Base-by-base conservation (phyloP, 2,797 vertebrate species). In the Oreochromis grahami region DNA sequence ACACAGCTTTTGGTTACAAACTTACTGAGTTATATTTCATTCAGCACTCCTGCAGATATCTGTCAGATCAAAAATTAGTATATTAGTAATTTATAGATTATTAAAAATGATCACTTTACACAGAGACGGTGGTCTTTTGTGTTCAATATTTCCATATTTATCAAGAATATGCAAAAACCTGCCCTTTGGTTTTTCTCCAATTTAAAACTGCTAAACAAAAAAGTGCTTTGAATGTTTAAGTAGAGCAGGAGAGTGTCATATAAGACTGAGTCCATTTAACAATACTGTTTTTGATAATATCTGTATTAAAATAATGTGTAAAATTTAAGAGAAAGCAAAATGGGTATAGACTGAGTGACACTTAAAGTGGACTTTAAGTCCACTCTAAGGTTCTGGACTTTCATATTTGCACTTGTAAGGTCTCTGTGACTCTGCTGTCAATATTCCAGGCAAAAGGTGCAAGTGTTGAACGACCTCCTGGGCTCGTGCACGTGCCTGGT, bases 111-210 rank as follows among this genome's bases (percentile, higher is more conserved):
- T 50, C 4, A 19, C 17, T 7, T 19, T 50, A 19, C 48, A 19
- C 8, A 17, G 15, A 41, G 38, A 12, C 2, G 11, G 12, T 41
- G 38, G 11, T 12, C 34, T 38, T 65, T 65, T 21, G 19, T 1
- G 0, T 38, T 34, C 3, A 65, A 19, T 0, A 38, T 65, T 65
- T 63, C 58, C 6, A 38, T 3, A 41, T 41, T 41, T 41, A 41
- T 12, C 38, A 12, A 41, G 38, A 41, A 41, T 5, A 11, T 5
- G 38, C 38, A 12, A 12, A 11, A 12, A 38, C 32, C 10, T 36
- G 58, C 34, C 12, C 34, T 63, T 63, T 63, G 32, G 7, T 65
- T 65, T 65, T 65, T 19, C 60, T 65, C 19, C 60, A 65, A 21
- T 19, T 63, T 36, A 32, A 19, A 65, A 65, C 38, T 21, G 34